Conservation (phyloP, 1,140 invertebrate species). For the Orchestia grillus region DNA sequence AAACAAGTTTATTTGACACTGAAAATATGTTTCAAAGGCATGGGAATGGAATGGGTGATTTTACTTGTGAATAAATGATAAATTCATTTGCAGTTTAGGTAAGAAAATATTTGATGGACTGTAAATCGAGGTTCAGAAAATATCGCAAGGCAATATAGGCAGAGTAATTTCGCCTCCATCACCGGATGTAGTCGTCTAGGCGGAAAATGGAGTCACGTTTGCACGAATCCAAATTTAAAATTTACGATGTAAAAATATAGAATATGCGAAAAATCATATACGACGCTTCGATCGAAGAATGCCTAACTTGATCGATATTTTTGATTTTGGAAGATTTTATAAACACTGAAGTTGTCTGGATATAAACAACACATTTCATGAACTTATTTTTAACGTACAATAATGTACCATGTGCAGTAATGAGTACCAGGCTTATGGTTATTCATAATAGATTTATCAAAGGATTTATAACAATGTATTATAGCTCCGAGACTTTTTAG, state of each 20-base stretch:
- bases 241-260: not conserved
- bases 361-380: too few relatives aligned
- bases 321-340: too few relatives aligned
- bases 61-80: not conserved
- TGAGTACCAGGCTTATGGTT: too few relatives aligned
- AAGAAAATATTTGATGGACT: not conserved
- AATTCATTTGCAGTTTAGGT: not conserved
- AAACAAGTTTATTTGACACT: not conserved
- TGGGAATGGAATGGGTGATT: not conserved
- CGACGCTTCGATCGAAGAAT: too few relatives aligned
- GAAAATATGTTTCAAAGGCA: not conserved
- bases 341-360: too few relatives aligned
- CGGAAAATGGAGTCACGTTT: not conserved
- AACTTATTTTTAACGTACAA: too few relatives aligned
- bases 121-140: not conserved
- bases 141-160: not conserved
- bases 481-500: too few relatives aligned
- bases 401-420: too few relatives aligned
- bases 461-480: too few relatives aligned
- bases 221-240: not conserved
- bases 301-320: too few relatives aligned
- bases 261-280: too few relatives aligned
- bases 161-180: not conserved
- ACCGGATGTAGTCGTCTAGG: not conserved
- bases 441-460: too few relatives aligned